Base-by-base conservation (phyloP, 2,113 vertebrate species). In the Orthonyx spaldingii region DNA sequence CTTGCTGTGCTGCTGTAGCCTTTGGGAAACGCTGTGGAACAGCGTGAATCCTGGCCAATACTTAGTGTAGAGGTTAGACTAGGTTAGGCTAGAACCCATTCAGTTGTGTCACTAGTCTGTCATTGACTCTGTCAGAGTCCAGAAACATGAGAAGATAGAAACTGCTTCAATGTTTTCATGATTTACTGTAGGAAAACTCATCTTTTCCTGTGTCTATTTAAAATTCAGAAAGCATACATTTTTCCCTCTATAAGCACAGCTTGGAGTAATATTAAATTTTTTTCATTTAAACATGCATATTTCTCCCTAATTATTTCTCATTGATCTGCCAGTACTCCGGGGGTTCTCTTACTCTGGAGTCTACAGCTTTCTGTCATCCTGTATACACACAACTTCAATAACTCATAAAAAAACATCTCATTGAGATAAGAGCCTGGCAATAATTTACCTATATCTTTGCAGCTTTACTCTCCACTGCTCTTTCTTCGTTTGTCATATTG, bases 301-400 rank as follows among this genome's bases (percentile, higher is more conserved):
- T 96, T 83, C 35, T 74, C 65, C 79, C 66, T 94, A 91, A 91
- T 85, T 94, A 81, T 83, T 87, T 94, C 50, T 91, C 88, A 42
- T 89, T 91, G 57, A 74, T 96, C 39, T 87, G 50, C 30, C 55
- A 84, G 44, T 65, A 65, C 55, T 93, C 55, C 74, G 35, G 33
- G 50, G 23, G 47, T 93, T 75, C 78, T 80, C 23, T 60, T 87
- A 33, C 75, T 93, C 78, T 85, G 59, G n/a, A 61, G 74, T 70
- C 50, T 74, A 39, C 24, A 83, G 30, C 33, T 33, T 91, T 86
- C 75, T 88, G 46, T 94, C 60, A 55, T 83, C 35, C 37, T 79
- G 22, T 37, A 39, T 13, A 72, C 19, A 87, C 32, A 83, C 37
- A 80, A 39, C 18, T 61, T 61, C 66, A 76, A 20, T 55, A 46